Base-by-base conservation (phyloP, 2,113 vertebrate genomes). In the Zapus hudsonius region DNA sequence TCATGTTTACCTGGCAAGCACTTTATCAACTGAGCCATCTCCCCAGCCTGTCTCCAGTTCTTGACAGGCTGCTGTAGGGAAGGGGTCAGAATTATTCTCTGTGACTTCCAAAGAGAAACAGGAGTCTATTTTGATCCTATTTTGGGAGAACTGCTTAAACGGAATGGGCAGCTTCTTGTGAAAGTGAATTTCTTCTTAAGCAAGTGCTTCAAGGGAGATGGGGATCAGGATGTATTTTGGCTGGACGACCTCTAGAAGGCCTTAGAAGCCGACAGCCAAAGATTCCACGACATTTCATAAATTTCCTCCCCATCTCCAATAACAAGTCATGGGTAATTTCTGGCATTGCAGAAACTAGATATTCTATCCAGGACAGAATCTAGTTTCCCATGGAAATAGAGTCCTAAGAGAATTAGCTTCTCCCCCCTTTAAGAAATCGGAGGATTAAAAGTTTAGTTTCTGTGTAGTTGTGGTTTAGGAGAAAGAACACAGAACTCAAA, bases 341-440 rank as follows among this genome's bases (percentile, higher is more conserved):
- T 82, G 82, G 66, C 44, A 22, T 67, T 78, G 44, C 25, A 33
- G 33, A 87, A 94, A 84, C 66, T 47, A 69, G 40, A 27, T 90
- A 23, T 57, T 38, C 47, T 76, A 29, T 33, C 3, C 11, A n/a
- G 81, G 57, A 69, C 64, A 84, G 87, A 95, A 87, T 64, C 36
- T 78, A 59, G 82, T 85, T 93, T 93, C 52, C 74, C 82, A 20
- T 87, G 59, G 78, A 73, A 91, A 17, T 74, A 17, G 57, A 74
- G 17, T 64, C 33, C 1, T 52, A 80, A 83, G 22, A 87, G 78
- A 93, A 87, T 89, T 64, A 59, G 2, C 29, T 36, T 74, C 84
- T 40, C 55, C 10, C 27, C 4, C 10, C 8, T 89, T 94, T 79
- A 87, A 91, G 84, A 89, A 86, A 78, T 64, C n/a, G 90, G 52